A percentile compares a stretch with the other conserved stretches of the same genome.
Conservation (phyloP, 2,888 invertebrate genomes). For the Metellina segmentata region DNA sequence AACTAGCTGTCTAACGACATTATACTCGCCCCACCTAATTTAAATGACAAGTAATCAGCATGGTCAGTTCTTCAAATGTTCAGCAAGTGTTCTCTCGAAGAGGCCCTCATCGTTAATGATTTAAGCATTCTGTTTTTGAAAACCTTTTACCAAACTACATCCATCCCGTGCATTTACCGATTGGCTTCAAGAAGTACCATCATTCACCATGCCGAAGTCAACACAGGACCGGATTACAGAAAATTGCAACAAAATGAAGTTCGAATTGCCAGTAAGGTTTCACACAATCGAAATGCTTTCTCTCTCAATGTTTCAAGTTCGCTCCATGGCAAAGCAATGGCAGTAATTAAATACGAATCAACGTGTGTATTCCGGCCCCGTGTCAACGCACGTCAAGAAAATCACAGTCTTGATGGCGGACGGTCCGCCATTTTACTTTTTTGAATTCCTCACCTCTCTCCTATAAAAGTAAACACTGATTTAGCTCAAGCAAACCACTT, state of each 20-base stretch:
- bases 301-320: background rate
- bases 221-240: background rate
- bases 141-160: too few relatives aligned
- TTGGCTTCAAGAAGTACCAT: too few relatives aligned
- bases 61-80: background rate
- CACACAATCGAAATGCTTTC: background rate
- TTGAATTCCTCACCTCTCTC: background rate
- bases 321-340: slow-evolving; percentile 11
- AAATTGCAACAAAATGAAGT: background rate
- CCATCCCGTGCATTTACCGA: too few relatives aligned
- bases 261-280: background rate
- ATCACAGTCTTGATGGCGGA: slow-evolving; percentile 59
- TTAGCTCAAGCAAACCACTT: slow-evolving; percentile 6
- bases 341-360: slow-evolving; percentile 21
- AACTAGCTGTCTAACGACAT: slow-evolving; percentile 37
- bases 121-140: too few relatives aligned
- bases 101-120: too few relatives aligned
- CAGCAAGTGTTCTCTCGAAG: too few relatives aligned
- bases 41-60: slow-evolving; percentile 15
- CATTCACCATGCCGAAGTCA: background rate
- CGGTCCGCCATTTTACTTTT: background rate
- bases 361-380: slow-evolving; percentile 49
- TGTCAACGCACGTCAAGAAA: slow-evolving; percentile 22
- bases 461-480: slow-evolving; percentile 20
- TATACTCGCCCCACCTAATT: background rate